Evolutionary conservation across 1,140 invertebrate genomes (phyloP), one percentile per base, ranked within the genome.

Genomic region (Ceratosolen solmsi): DNA sequence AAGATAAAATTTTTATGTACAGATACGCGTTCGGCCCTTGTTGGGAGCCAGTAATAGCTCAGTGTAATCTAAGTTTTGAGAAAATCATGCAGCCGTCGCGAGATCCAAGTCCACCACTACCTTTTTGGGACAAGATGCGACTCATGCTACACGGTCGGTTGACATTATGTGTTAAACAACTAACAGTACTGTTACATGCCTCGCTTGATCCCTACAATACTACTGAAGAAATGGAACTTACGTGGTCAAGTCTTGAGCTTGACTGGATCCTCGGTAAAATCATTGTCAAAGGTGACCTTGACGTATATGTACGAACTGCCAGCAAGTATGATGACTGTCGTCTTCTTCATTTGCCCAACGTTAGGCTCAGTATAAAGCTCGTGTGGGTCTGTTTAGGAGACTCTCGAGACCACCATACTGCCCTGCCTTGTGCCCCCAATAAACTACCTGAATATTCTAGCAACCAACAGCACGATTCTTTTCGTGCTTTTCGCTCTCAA

Each of bases 191-290:
- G 54, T 89, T 99, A 85, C 98, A 99, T 90, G 98, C 98, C 3
- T 99, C 98, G 0, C 92, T 98, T 8, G 98, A 99, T 93, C 99
- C 99, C 0, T 99, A 99, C 88, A 99, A 99, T 89, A 98, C 97
- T 0, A 99, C 98, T 0, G 99, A 99, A 90, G 96, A 99, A 91
- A 99, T 99, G 97, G 98, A 99, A 90, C 92, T 99, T 27, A 96
- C 97, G 0, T 99, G 98, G 98, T 95, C 94, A 11, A 94, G 97
- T 84, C 93, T 98, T 0, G 95, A 96, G 27, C 94, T 99, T 86
- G 97, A 99, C 86, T 99, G 98, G 98, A 98, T 97, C 0, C 98
- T 98, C 91, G 98, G 97, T 94, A 92, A 90, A 84, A 90, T 89
- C 68, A 91, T 89, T 27, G 89, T 90, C 0, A 90, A 91, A 54